phyloP scores from a whole-genome alignment of 2,888 invertebrate species.

The Phortica okadai region DNA sequence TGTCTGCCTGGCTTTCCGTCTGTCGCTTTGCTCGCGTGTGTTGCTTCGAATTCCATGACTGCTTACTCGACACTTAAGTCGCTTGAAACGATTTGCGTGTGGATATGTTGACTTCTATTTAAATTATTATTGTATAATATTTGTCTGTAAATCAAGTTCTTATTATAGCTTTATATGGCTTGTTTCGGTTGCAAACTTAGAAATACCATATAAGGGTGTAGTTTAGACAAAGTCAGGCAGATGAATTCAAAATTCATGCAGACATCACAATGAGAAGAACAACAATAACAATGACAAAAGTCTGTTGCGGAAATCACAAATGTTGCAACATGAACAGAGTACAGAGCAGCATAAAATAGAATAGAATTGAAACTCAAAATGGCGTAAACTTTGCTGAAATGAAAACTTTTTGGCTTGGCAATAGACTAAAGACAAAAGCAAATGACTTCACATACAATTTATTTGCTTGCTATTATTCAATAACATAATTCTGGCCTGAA shows the following conservation, averaged over 20 bases:
- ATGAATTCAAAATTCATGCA: background rate
- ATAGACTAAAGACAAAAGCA: background rate
- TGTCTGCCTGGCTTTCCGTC: background rate
- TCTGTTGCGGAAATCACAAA: slow-evolving; percentile 65
- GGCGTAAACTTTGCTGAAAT: background rate
- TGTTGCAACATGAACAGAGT: slow-evolving; percentile 53
- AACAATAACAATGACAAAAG: slow-evolving; percentile 44
- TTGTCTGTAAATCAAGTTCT: slow-evolving; percentile 3
- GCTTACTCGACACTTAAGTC: background rate
- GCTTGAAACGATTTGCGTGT: background rate
- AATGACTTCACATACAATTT: background rate
- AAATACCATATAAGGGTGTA: background rate
- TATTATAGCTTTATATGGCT: background rate
- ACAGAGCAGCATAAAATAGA: background rate
- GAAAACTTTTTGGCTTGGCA: background rate
- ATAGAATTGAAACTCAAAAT: background rate
- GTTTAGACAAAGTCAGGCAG: background rate
- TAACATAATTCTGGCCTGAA: too few relatives aligned
- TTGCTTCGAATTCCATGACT: background rate
- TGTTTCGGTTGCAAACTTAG: background rate
- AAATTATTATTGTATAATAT: background rate
- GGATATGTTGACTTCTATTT: background rate
- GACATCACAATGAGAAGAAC: background rate
- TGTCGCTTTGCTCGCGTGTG: background rate
- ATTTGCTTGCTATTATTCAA: background rate